phyloP scores from a whole-genome alignment of 2,888 invertebrate species.

The Uropetala carovei region DNA sequence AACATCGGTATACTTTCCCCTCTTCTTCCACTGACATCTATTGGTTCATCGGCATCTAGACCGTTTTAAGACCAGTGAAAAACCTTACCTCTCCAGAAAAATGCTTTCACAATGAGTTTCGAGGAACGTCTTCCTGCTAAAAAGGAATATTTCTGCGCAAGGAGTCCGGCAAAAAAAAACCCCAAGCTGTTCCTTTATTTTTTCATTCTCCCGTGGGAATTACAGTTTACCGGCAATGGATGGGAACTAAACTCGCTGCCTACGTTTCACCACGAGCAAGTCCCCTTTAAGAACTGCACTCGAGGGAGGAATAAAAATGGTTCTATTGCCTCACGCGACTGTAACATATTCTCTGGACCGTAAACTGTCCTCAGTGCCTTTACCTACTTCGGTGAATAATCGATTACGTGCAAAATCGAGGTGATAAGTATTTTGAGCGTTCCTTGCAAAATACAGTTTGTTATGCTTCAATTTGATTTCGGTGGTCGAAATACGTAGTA shows the following conservation, averaged over 20 bases:
- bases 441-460: too few species aligned
- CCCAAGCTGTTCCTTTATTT: neutral
- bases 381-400: neutral
- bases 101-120: neutral
- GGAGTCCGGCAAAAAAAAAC: neutral
- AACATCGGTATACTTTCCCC: too few species aligned
- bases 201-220: neutral
- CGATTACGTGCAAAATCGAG: neutral
- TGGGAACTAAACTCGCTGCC: neutral
- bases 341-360: neutral
- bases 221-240: neutral
- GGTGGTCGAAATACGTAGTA: too few species aligned
- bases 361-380: neutral
- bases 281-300: neutral
- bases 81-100: neutral
- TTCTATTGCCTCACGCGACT: neutral
- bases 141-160: neutral
- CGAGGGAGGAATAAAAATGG: neutral
- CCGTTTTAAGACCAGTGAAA: neutral
- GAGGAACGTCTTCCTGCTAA: neutral
- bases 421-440: neutral
- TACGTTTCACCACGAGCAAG: conserved; percentile 6
- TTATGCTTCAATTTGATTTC: too few species aligned
- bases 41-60: too few species aligned
- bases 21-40: too few species aligned